Percentiles rank a stretch among this genome's conserved stretches.
Conservation (phyloP, 2,888 invertebrate genomes). For the Oithona nana region DNA sequence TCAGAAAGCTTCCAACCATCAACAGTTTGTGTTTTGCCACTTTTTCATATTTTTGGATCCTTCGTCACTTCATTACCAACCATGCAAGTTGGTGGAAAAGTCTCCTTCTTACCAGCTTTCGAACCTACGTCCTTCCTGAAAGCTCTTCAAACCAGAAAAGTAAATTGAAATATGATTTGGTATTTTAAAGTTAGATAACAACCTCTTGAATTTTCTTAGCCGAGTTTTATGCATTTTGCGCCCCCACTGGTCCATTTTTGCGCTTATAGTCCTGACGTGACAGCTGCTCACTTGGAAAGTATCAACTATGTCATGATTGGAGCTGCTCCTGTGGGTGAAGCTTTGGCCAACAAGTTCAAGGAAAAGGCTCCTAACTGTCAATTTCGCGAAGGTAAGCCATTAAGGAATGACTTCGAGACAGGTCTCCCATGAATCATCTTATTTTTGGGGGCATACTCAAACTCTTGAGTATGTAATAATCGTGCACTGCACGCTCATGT, state of each 20-base stretch:
- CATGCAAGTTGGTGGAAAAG: conserved; percentile 39
- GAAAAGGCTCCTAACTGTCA: conserved; percentile 26
- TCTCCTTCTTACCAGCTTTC: conserved; percentile 51
- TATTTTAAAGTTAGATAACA: not conserved
- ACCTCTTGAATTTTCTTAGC: conserved; percentile 13
- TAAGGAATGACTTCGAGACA: not conserved
- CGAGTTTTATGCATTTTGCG: conserved; percentile 44
- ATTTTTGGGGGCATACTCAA: not conserved
- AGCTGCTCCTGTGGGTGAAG: conserved; percentile 44
- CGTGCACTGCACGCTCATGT: too few relatives aligned
- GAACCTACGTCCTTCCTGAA: conserved; percentile 45
- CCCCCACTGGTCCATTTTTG: conserved; percentile 50
- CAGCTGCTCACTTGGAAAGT: conserved; percentile 36
- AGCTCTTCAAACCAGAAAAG: conserved; percentile 41
- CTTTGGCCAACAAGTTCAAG: conserved; percentile 36
- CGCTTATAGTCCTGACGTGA: conserved; percentile 40
- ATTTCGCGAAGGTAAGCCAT: conserved; percentile 6
- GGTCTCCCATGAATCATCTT: not conserved
- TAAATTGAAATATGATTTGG: conserved; percentile 19
- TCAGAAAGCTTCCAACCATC: not conserved
- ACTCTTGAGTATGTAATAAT: too few relatives aligned
- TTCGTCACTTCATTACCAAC: conserved; percentile 39
- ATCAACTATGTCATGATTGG: conserved; percentile 37
- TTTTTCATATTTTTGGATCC: conserved; percentile 62
- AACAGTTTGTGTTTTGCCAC: conserved; percentile 45